A percentile compares a stretch with the other conserved stretches of the same genome.
phyloP scores from a whole-genome alignment of 2,113 vertebrate genomes.

The Anoplopoma fimbria region DNA sequence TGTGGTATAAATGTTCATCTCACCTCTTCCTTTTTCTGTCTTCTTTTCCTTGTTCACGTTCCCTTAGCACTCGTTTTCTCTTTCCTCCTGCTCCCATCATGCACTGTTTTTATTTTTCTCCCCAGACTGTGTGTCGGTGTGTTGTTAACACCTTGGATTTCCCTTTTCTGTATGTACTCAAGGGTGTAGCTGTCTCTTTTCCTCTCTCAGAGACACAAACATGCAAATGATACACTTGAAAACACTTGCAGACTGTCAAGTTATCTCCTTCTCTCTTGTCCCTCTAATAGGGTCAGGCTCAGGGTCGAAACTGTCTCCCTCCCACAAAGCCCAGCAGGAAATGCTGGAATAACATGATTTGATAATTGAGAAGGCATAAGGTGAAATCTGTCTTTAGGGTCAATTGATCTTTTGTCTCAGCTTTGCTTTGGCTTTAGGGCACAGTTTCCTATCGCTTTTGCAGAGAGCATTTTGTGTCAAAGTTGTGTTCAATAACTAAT shows the following conservation, averaged over 20 bases:
- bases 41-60: neutral
- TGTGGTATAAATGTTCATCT: conserved; percentile 22
- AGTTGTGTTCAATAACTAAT: conserved; percentile 51
- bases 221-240: conserved; percentile 22
- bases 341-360: conserved; percentile 46
- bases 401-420: conserved; percentile 33
- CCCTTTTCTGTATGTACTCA: neutral
- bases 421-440: conserved; percentile 42
- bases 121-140: neutral
- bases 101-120: neutral
- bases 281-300: conserved; percentile 51
- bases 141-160: neutral
- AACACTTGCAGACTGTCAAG: conserved; percentile 15
- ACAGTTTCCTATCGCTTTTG: conserved; percentile 19
- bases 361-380: conserved; percentile 46
- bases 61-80: neutral
- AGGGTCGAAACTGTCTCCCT: conserved; percentile 44
- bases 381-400: conserved; percentile 48
- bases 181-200: neutral
- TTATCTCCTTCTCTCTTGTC: conserved; percentile 42
- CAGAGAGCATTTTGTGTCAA: conserved; percentile 7
- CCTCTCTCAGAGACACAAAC: neutral
- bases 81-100: conserved; percentile 1
- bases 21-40: neutral
- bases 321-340: conserved; percentile 41